Evolutionary conservation across 2,888 invertebrate species (phyloP).

Genomic region (Drosophila anomalata): DNA sequence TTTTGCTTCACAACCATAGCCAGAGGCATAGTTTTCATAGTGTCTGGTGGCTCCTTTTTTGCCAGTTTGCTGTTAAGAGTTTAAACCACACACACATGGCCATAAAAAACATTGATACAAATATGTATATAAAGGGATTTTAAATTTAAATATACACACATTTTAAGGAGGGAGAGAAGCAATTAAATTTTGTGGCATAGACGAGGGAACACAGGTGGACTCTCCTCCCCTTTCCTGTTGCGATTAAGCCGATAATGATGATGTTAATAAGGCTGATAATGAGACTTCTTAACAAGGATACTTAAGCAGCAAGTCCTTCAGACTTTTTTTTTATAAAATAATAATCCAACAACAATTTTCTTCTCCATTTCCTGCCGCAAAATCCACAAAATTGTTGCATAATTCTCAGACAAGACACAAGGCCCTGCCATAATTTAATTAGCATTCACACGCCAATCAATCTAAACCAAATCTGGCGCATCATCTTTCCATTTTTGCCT

Average conservation of each 20-base stretch:
- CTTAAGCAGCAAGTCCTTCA: neutral
- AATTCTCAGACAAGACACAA: neutral
- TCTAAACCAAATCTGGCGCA: conserved; percentile 28
- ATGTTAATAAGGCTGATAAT: conserved; percentile 58
- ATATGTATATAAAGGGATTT: neutral
- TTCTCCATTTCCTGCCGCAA: no score
- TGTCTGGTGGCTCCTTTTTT: conserved; percentile 15
- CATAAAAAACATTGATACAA: no score
- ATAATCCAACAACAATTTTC: no score
- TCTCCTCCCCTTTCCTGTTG: conserved; percentile 2
- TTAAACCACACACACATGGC: conserved; percentile 19
- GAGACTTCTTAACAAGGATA: conserved; percentile 48
- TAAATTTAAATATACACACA: neutral
- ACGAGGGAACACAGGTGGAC: conserved; percentile 11
- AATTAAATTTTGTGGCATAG: conserved; percentile 73
- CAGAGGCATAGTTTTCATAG: conserved; percentile 24
- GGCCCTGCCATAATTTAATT: conserved; percentile 18
- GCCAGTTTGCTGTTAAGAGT: conserved; percentile 51
- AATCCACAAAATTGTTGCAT: neutral
- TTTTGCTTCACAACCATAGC: no score
- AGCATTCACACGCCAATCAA: conserved; percentile 28
- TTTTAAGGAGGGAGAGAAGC: conserved; percentile 14
- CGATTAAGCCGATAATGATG: conserved; percentile 65
- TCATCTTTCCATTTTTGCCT: conserved; percentile 17
- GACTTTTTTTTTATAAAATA: no score